phyloP scores from a whole-genome alignment of 2,888 invertebrate species.

The Aporophyla nigra region DNA sequence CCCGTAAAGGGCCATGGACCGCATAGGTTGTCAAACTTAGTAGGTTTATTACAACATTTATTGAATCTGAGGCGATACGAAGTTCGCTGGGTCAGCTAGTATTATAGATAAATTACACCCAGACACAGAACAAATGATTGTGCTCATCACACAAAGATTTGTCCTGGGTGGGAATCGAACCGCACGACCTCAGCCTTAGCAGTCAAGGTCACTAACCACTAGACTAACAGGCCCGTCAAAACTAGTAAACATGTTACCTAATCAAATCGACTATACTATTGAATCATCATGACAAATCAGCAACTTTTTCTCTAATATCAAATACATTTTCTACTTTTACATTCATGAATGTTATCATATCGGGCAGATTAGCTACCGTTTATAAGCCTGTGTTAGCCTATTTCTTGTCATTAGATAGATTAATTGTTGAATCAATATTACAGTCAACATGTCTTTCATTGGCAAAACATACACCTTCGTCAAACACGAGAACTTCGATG shows the following conservation, averaged over 20 bases:
- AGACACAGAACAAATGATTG: too few species aligned
- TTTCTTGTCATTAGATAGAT: not conserved
- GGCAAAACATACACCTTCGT: constrained; percentile 70
- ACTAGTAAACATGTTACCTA: not conserved
- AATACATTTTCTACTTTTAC: not conserved
- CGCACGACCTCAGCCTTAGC: too few species aligned
- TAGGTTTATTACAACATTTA: too few species aligned
- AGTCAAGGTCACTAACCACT: too few species aligned
- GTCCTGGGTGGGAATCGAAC: too few species aligned
- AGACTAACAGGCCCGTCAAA: too few species aligned
- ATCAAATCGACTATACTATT: not conserved
- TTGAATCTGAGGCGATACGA: too few species aligned
- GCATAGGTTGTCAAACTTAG: too few species aligned
- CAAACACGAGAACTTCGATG: constrained; percentile 73
- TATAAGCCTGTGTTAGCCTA: constrained; percentile 12
- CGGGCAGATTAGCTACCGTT: constrained; percentile 19
- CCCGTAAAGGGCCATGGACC: too few species aligned
- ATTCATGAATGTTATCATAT: not conserved
- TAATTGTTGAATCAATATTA: not conserved
- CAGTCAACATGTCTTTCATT: constrained; percentile 70
- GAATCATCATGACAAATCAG: not conserved
- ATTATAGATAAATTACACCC: too few species aligned
- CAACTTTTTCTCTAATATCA: not conserved
- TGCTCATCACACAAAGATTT: too few species aligned
- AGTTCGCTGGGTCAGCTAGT: too few species aligned